phyloP scores from a whole-genome alignment of 2,888 invertebrate species.

The Amorpha juglandis region DNA sequence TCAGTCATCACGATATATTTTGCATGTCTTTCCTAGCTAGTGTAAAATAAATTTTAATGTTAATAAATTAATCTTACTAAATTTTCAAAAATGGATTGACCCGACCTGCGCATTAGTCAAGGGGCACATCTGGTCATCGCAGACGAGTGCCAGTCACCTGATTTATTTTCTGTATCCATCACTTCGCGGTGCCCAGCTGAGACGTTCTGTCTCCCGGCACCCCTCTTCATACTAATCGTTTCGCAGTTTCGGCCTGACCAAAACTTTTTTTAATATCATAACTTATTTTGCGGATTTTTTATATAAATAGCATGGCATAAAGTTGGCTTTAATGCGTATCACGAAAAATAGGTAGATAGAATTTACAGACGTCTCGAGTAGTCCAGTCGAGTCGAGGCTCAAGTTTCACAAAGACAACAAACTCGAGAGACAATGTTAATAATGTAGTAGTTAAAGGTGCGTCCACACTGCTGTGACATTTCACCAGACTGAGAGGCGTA shows the following conservation, averaged over 20 bases:
- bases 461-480: too few species aligned
- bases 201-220: conserved; percentile 62
- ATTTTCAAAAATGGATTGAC: conserved; percentile 34
- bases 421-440: conserved; percentile 22
- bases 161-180: conserved; percentile 80
- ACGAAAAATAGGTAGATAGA: conserved; percentile 5
- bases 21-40: background rate
- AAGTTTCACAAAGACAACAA: conserved; percentile 23
- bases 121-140: conserved; percentile 68
- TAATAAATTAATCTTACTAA: background rate
- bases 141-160: conserved; percentile 68
- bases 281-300: conserved; percentile 13
- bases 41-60: background rate
- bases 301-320: background rate
- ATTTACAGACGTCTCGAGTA: conserved; percentile 11
- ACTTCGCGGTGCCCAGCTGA: conserved; percentile 67
- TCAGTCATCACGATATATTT: background rate
- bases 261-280: conserved; percentile 25
- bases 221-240: conserved; percentile 57
- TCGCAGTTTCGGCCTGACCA: conserved; percentile 31
- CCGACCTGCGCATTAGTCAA: conserved; percentile 28
- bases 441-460: conserved; percentile 1
- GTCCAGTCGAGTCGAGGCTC: conserved; percentile 11
- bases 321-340: background rate
- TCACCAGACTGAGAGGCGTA: too few species aligned